Evolutionary conservation across 2,797 vertebrate genomes (phyloP).

Genomic region (Macropus fuliginosus): DNA sequence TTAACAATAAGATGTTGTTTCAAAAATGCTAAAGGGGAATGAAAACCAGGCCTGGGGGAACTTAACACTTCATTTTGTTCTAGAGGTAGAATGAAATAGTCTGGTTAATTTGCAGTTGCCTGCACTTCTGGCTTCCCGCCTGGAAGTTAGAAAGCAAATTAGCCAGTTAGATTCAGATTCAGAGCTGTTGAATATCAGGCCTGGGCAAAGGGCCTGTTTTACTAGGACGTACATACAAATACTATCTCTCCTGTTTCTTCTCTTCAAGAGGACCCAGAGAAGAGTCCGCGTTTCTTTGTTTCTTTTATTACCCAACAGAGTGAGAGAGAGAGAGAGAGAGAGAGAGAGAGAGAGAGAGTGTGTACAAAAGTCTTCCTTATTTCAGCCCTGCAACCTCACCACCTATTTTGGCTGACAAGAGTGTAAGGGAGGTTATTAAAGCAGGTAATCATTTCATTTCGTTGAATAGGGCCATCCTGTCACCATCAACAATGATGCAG

Average conservation of each 20-base stretch:
- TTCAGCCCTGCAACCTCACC: neutral
- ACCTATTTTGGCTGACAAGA: neutral
- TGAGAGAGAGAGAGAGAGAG: too few species aligned
- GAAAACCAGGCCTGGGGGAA: slow-evolving; percentile 18
- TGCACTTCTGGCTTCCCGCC: slow-evolving; percentile 37
- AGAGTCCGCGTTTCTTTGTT: neutral
- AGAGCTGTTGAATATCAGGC: neutral
- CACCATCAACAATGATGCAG: neutral
- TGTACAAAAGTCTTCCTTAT: neutral
- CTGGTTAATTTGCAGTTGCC: slow-evolving; percentile 34
- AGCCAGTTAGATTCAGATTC: slow-evolving; percentile 40
- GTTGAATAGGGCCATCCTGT: neutral
- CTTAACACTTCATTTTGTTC: slow-evolving; percentile 18
- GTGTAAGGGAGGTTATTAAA: neutral
- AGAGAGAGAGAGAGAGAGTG: too few species aligned
- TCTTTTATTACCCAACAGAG: neutral
- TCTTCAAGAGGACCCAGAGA: neutral
- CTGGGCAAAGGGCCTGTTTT: slow-evolving; percentile 9
- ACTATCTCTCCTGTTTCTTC: neutral
- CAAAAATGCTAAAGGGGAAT: neutral
- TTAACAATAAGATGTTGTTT: slow-evolving; percentile 14
- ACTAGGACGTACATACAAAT: neutral
- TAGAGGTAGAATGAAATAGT: slow-evolving; percentile 25
- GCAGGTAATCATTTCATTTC: neutral
- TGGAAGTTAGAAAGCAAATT: slow-evolving; percentile 29